Base-by-base conservation (phyloP, 2,113 vertebrate genomes). In the Pterocles gutturalis region DNA sequence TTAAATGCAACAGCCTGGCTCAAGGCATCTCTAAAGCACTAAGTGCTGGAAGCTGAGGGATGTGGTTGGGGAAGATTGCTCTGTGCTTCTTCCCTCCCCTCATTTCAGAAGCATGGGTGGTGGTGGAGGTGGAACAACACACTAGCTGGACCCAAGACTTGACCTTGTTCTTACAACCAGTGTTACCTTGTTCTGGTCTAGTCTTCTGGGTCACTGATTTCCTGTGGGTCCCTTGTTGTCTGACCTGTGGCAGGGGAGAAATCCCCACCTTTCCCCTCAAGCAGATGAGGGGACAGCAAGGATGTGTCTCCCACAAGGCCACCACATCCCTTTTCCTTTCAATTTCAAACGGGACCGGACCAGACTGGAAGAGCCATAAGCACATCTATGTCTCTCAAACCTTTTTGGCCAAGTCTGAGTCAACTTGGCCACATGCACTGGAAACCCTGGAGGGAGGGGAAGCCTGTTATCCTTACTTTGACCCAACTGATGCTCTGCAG, bases 111-210 rank as follows among this genome's bases (percentile, higher is more conserved):
- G 17, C 0, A 13, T 51, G 53, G 34, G 25, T 62, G 54, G 11
- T 28, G 55, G 2, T 66, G 65, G 76, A 82, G 78, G 31, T 17
- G 24, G 57, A 26, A 46, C 34, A 46, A 15, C 41, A 48, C 19
- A 15, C 10, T 5, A 24, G 31, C 33, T 33, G 49, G 25, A 43
- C 41, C n/a, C 71, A 11, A 34, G 36, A 85, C 17, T 11, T 29
- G 9, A 43, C 41, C 11, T 29, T 55, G 31, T 76, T 60, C 66
- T 48, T 14, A 64, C 19, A 26, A 38, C 19, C 0, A 0, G 0
- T 3, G 22, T 11, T 34, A 38, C 5, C 9, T 54, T 21, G 19
- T 22, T 61, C 25, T 17, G 7, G 2, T 28, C 41, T 38, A 48
- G 53, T 20, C 29, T 91, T 38, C 18, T 24, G 75, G 33, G 36